These are phyloP conservation scores for Littorina saxatilis DNA, from an alignment of 1,140 invertebrate genomes.

Conservation along the genomic window DNA sequence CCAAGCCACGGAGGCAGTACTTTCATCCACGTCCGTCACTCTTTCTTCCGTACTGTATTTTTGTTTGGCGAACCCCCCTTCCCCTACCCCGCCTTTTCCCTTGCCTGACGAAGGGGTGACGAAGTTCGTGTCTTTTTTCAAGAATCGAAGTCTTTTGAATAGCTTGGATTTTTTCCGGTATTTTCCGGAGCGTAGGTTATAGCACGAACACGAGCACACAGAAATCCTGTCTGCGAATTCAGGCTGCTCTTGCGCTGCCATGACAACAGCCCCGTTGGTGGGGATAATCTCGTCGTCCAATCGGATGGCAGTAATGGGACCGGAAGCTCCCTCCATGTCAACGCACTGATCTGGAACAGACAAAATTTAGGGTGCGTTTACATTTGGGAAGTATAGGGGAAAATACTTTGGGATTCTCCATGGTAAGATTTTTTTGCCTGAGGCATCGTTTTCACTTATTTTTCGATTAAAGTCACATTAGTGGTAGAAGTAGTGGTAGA, in stretches of 20 bases:
- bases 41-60: conserved; percentile 21
- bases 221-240: conserved; percentile 82
- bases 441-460: too few relatives aligned
- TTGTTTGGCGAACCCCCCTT: conserved; percentile 8
- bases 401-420: too few relatives aligned
- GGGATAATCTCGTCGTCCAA: conserved; percentile 93
- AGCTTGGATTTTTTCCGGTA: conserved; percentile 75
- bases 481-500: too few relatives aligned
- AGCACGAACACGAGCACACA: conserved; percentile 90
- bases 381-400: too few relatives aligned
- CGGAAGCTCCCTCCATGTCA: neutral
- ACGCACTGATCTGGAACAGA: neutral
- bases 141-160: neutral
- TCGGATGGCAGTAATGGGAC: conserved; percentile 8
- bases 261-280: conserved; percentile 78
- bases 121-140: conserved; percentile 2
- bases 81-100: neutral
- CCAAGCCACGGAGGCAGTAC: neutral
- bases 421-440: too few relatives aligned
- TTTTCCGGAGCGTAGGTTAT: conserved; percentile 75
- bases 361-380: neutral
- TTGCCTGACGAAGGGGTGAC: neutral
- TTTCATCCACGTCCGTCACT: conserved; percentile 4
- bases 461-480: too few relatives aligned
- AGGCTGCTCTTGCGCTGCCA: conserved; percentile 68